Evolutionary conservation across 2,797 vertebrate species (phyloP), one percentile per base, ranked within the genome.

Genomic region (Prionace glauca): DNA sequence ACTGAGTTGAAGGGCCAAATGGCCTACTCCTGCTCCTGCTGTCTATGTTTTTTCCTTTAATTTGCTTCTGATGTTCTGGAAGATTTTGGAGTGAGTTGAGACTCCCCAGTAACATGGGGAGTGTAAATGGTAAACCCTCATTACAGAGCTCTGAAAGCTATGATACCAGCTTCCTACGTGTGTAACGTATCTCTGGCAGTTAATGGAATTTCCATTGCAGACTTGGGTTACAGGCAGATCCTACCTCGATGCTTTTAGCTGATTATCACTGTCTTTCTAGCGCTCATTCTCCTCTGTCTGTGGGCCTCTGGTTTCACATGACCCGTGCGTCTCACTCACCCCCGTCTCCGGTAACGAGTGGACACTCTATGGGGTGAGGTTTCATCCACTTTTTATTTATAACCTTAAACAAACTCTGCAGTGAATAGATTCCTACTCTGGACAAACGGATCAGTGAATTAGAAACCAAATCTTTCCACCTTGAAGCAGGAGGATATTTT

Each of bases 261-360:
- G 56, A 79, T n/a, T 56, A 90, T 74, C 32, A 69, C 16, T 72
- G 2, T 41, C 56, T 32, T 62, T 29, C 24, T n/a, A 56, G 11
- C 7, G 4, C 71, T 92, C 60, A 69, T 71, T 45, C 1, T 22
- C 69, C 86, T 29, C 45, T 45, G 50, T 29, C 45, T 45, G 50
- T 22, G 74, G 32, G 95, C 84, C 94, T 96, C 95, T 0, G 29
- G 81, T 96, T 96, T 96, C 95, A 93, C 24, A 60, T 20, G 29
- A 7, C 22, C 3, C 67, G 0, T 26, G 36, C 8, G 14, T 26
- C 20, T 8, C 4, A 71, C 65, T 71, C 65, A 71, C 3, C 20
- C 36, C 8, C 0, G 22, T 93, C 50, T 29, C 87, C 10, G 8
- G 74, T 79, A 36, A 79, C 74, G 0, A 16, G 11, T 1, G 74